Conservation (phyloP, 2,797 vertebrate genomes). For the Philypnodon macrostomus region DNA sequence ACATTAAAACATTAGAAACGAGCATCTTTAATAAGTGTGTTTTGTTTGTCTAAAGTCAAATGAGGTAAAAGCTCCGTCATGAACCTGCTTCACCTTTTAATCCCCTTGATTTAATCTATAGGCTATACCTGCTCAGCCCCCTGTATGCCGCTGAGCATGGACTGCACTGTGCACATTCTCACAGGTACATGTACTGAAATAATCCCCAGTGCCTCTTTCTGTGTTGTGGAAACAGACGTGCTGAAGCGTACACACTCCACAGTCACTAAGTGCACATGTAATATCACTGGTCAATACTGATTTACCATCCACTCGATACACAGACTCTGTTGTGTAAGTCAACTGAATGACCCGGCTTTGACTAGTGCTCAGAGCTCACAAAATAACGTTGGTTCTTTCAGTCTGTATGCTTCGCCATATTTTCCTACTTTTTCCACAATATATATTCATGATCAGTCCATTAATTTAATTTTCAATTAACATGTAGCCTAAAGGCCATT, state of each 20-base stretch:
- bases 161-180: conserved; percentile 20
- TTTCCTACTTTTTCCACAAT: neutral
- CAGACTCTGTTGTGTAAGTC: conserved; percentile 19
- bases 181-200: conserved; percentile 24
- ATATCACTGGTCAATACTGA: conserved; percentile 39
- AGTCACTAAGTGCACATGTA: conserved; percentile 35
- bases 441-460: too few relatives aligned
- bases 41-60: conserved; percentile 22
- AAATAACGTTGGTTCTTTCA: neutral
- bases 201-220: conserved; percentile 49
- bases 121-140: conserved; percentile 22
- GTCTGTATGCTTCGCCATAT: too few relatives aligned
- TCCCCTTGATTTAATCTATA: conserved; percentile 44
- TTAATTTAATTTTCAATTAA: too few relatives aligned
- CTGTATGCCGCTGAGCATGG: conserved; percentile 9
- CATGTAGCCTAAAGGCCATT: too few relatives aligned
- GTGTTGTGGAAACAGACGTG: conserved; percentile 23
- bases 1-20: too few relatives aligned
- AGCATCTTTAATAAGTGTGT: conserved; percentile 6
- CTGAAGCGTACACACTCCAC: conserved; percentile 14
- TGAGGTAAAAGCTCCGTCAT: conserved; percentile 29
- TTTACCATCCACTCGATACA: conserved; percentile 22
- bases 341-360: neutral
- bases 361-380: neutral
- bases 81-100: conserved; percentile 51